Percentiles rank a stretch among this genome's conserved stretches.
phyloP scores from a whole-genome alignment of 2,888 invertebrate species.

The Stenoptilia bipunctidactyla region DNA sequence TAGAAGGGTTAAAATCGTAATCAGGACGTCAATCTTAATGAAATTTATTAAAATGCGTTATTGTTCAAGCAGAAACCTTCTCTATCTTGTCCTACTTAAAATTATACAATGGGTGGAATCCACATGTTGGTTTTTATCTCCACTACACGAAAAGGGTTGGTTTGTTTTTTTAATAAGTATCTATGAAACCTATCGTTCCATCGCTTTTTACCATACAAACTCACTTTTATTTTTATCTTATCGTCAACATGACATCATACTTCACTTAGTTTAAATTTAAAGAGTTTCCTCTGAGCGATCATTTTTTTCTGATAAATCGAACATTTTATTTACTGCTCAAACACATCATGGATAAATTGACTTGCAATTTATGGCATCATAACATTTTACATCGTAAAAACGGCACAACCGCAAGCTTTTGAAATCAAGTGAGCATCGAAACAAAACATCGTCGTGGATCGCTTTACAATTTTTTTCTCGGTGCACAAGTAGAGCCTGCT shows the following conservation, averaged over 20 bases:
- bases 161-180: conserved; percentile 33
- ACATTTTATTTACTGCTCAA: no score
- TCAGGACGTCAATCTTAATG: conserved; percentile 66
- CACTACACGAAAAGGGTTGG: conserved; percentile 60
- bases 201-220: conserved; percentile 42
- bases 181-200: conserved; percentile 46
- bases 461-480: conserved; percentile 50
- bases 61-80: conserved; percentile 60
- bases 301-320: no score
- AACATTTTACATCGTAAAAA: conserved; percentile 4
- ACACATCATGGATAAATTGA: no score
- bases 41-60: conserved; percentile 62
- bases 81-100: conserved; percentile 46
- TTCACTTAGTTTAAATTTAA: neutral
- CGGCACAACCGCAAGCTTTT: neutral
- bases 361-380: no score
- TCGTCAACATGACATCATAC: conserved; percentile 21
- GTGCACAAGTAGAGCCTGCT: conserved; percentile 30
- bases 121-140: conserved; percentile 53
- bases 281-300: no score
- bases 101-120: conserved; percentile 46
- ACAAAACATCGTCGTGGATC: conserved; percentile 32
- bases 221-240: conserved; percentile 26
- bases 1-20: conserved; percentile 41
- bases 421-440: neutral